phyloP scores from a whole-genome alignment of 2,888 invertebrate genomes.

The Drosophila prostipennis region DNA sequence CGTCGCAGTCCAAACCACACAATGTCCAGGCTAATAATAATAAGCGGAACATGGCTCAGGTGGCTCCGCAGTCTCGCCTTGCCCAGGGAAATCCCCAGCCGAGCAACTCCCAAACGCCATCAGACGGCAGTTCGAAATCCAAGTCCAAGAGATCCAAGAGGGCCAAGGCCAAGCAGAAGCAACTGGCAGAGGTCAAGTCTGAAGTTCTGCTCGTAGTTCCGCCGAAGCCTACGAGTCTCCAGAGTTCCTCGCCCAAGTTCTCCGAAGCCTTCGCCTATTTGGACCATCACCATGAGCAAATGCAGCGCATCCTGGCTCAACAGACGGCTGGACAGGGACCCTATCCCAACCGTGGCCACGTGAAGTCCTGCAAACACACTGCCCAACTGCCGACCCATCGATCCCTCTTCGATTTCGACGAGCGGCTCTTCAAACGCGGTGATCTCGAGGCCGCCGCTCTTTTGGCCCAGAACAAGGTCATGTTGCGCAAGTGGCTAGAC shows the following conservation, averaged over 20 bases:
- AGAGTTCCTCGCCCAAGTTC: conserved; percentile 7
- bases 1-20: conserved; percentile 54
- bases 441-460: conserved; percentile 56
- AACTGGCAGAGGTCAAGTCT: neutral
- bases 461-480: conserved; percentile 57
- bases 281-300: conserved; percentile 46
- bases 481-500: conserved; percentile 59
- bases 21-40: conserved; percentile 43
- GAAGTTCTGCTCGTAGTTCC: neutral
- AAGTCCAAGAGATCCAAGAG: conserved; percentile 6
- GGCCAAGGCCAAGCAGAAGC: neutral
- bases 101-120: neutral
- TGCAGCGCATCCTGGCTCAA: conserved; percentile 49
- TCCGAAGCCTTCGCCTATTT: conserved; percentile 49
- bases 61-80: neutral
- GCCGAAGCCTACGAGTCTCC: neutral
- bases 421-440: conserved; percentile 28
- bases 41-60: conserved; percentile 6
- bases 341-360: neutral
- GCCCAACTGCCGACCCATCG: conserved; percentile 31
- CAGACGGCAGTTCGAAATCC: neutral
- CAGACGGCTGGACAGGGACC: conserved; percentile 11
- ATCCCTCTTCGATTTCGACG: conserved; percentile 44
- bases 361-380: conserved; percentile 10
- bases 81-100: neutral